Evolutionary conservation across 2,113 vertebrate genomes (phyloP).

Genomic region (Fregata magnificens): DNA sequence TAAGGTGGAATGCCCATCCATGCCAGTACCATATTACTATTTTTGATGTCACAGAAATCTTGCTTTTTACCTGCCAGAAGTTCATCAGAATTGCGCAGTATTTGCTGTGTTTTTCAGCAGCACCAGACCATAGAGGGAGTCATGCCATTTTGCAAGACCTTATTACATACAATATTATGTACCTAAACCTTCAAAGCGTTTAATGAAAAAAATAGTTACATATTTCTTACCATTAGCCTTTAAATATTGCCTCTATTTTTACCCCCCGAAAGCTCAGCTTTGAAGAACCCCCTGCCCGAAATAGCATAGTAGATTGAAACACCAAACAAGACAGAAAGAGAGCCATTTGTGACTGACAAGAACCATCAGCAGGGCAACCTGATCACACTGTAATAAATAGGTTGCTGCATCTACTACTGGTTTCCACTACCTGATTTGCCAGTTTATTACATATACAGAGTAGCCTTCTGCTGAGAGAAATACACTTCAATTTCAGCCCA

Average conservation of each 20-base stretch:
- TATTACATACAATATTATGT: too few species aligned
- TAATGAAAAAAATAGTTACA: accelerated
- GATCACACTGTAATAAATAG: background rate
- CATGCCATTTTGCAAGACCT: background rate
- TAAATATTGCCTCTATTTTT: background rate
- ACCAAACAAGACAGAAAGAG: background rate
- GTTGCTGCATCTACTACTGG: background rate
- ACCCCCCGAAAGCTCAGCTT: background rate
- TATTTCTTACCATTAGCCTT: background rate
- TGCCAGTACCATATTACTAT: background rate
- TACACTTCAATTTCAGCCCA: background rate
- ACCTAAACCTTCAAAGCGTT: background rate
- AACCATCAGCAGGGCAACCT: background rate
- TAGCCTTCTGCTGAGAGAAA: background rate
- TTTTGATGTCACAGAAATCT: background rate
- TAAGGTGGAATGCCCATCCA: background rate
- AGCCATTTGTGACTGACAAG: background rate
- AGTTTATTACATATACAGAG: background rate
- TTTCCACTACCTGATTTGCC: background rate
- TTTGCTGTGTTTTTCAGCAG: background rate
- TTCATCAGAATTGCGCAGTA: background rate
- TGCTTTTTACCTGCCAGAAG: background rate
- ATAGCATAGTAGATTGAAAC: background rate
- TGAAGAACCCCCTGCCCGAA: background rate
- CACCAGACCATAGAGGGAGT: background rate